A percentile compares a stretch with the other conserved stretches of the same genome.
These are phyloP conservation scores for Odontamblyopus lacepedii DNA, from an alignment of 2,797 vertebrate genomes.

Conservation along the genomic window DNA sequence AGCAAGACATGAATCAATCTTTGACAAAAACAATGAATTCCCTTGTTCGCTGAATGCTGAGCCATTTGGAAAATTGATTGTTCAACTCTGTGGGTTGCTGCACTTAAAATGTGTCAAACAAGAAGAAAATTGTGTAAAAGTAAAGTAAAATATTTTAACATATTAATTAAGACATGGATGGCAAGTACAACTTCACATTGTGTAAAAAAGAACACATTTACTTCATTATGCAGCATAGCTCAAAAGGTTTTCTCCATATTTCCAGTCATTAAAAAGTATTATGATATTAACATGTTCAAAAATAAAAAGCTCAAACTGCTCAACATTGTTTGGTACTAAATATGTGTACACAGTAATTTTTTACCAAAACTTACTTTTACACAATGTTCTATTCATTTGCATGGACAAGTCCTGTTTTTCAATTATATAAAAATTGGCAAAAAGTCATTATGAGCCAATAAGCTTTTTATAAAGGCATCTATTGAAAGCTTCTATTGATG, in stretches of 20 bases:
- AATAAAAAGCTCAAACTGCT: too few relatives aligned
- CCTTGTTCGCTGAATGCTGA: constrained; percentile 19
- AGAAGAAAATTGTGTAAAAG: not conserved
- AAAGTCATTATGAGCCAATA: not conserved
- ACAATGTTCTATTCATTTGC: not conserved
- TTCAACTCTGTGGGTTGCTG: not conserved
- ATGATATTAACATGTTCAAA: too few relatives aligned
- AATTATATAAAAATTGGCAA: not conserved
- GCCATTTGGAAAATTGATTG: constrained; percentile 13
- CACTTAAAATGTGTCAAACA: not conserved
- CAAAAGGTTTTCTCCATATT: not conserved
- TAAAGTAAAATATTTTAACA: not conserved
- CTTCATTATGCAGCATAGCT: not conserved
- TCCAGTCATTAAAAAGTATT: too few relatives aligned
- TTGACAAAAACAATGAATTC: constrained; percentile 24
- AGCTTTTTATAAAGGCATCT: not conserved
- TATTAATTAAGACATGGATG: not conserved
- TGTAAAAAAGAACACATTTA: not conserved
- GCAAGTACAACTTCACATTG: not conserved
- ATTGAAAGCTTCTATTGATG: not conserved
- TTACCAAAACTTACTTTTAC: not conserved
- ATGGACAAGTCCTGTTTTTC: too few relatives aligned
- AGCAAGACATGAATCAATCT: constrained; percentile 18
- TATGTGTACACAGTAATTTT: not conserved
- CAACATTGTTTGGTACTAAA: not conserved